phyloP scores from a whole-genome alignment of 2,797 vertebrate species.

The Tokudaia tokunoshimensis region DNA sequence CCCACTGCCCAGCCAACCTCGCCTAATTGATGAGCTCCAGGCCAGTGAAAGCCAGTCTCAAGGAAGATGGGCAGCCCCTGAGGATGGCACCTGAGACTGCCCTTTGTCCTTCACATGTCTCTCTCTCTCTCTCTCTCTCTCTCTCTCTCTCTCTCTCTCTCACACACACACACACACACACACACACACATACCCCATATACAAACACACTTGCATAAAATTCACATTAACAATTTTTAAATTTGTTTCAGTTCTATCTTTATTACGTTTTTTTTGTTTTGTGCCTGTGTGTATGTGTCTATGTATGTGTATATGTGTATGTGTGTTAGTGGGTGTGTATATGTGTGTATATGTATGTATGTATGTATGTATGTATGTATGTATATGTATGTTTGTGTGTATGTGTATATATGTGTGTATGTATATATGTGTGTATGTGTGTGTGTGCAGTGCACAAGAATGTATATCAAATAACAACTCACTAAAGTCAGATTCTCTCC shows the following conservation, averaged over 20 bases:
- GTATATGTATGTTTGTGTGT: neutral
- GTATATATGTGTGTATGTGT: rapidly evolving
- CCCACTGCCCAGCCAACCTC: neutral
- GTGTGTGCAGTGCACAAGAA: neutral
- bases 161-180: neutral
- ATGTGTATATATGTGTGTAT: rapidly evolving
- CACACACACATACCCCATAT: neutral
- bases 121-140: neutral
- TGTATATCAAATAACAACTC: neutral
- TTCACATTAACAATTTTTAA: neutral
- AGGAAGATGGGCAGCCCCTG: neutral
- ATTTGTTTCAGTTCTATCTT: neutral
- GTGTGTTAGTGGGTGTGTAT: too few species aligned
- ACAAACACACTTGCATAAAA: neutral
- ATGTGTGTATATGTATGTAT: neutral
- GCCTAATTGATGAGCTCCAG: neutral
- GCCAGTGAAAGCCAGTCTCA: neutral
- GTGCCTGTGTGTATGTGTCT: rapidly evolving
- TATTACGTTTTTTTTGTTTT: neutral
- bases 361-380: too few species aligned
- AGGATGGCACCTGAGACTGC: neutral
- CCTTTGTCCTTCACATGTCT: neutral
- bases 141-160: neutral
- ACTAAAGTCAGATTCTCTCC: neutral
- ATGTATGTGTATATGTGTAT: rapidly evolving